Conservation (phyloP, 2,888 invertebrate genomes). For the Nomada fucata region DNA sequence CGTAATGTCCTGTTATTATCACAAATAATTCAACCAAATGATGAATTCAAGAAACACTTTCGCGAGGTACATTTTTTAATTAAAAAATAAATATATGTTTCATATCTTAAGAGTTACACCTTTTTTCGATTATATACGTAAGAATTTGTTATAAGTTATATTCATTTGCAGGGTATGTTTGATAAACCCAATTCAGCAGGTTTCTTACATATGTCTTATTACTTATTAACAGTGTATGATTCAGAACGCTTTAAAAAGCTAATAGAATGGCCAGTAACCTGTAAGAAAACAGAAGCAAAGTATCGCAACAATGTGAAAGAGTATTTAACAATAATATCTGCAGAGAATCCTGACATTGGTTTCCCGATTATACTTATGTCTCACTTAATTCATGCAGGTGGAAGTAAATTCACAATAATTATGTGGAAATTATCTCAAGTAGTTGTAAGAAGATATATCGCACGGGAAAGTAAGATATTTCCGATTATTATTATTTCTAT, state of each 20-base stretch:
- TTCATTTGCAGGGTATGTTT: conserved; percentile 79
- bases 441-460: conserved; percentile 74
- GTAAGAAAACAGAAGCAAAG: conserved; percentile 79
- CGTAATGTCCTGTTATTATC: conserved; percentile 78
- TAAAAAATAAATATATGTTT: neutral
- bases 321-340: conserved; percentile 72
- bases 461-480: conserved; percentile 69
- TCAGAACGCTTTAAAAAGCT: conserved; percentile 74
- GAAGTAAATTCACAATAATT: conserved; percentile 78
- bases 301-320: conserved; percentile 79
- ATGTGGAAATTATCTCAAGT: conserved; percentile 81
- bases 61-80: conserved; percentile 55
- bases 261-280: conserved; percentile 79
- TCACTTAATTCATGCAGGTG: conserved; percentile 79
- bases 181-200: conserved; percentile 81
- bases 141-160: neutral
- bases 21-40: conserved; percentile 74
- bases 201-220: conserved; percentile 78
- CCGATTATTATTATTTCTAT: neutral
- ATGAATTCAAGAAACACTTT: conserved; percentile 78
- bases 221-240: conserved; percentile 78
- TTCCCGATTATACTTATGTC: conserved; percentile 79
- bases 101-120: neutral
- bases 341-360: conserved; percentile 77
- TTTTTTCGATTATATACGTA: neutral